Evolutionary conservation across 1,140 invertebrate genomes (phyloP).

Genomic region (Apis laboriosa): DNA sequence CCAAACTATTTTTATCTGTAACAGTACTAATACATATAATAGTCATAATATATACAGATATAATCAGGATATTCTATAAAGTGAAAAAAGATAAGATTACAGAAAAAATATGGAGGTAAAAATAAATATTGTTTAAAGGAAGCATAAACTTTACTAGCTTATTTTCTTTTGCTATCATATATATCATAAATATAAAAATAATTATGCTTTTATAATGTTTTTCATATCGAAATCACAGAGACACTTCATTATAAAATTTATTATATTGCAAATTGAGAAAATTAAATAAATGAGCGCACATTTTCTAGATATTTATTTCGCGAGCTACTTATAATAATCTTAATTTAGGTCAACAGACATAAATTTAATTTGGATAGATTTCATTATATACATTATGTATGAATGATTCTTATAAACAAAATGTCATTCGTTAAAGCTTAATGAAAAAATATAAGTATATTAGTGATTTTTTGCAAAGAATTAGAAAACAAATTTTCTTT

Average conservation of each 20-base stretch:
- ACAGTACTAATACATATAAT: constrained; percentile 29
- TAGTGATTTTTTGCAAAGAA: background rate
- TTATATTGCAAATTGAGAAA: background rate
- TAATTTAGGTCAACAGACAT: background rate
- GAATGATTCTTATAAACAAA: background rate
- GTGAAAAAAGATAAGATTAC: constrained; percentile 51
- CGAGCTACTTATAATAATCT: background rate
- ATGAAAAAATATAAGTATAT: background rate
- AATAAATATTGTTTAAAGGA: constrained; percentile 53
- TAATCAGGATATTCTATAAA: constrained; percentile 23
- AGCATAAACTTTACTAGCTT: background rate
- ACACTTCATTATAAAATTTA: too few species aligned
- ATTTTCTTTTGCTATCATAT: too few species aligned
- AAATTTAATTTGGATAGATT: background rate
- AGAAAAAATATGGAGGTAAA: constrained; percentile 45
- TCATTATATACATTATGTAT: background rate
- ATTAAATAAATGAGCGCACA: background rate
- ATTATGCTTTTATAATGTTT: too few species aligned
- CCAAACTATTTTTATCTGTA: constrained; percentile 37
- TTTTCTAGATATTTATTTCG: background rate
- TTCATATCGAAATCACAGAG: too few species aligned
- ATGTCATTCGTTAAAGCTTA: too few species aligned
- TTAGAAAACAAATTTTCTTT: background rate
- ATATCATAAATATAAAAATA: background rate
- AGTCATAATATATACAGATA: background rate